Base-by-base conservation (phyloP, 30 jellyfish, hydroid and myxozoan species). In the Aurelia sp. region DNA sequence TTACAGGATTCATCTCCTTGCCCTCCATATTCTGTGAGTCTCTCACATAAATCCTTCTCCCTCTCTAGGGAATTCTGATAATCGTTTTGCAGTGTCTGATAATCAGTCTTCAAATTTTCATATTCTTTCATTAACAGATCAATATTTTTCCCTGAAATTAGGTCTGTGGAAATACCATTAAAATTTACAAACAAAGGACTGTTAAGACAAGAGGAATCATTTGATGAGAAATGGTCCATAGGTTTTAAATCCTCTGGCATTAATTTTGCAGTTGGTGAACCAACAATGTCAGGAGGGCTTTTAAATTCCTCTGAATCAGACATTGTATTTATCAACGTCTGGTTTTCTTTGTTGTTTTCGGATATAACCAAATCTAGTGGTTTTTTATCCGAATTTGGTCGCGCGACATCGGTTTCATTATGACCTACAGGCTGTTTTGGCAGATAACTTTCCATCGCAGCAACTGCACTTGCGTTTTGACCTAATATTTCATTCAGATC, bases 1-100 rank as follows among this genome's bases (percentile, higher is more conserved):
- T 74, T 74, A 64, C 77, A 74, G 18, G 89, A 64, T 27, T 85
- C 94, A 51, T 85, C 94, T 62, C 64, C 94, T 81, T 83, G 85
- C 12, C 92, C 92, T 20, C 86, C 81, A 21, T 83, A 62, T 21
- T 71, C 92, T 51, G 60, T 68, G 18, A 83, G 31, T 30, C 76
- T 83, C 58, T 72, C 84, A 19, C 92, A 83, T 64, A 83, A 47
- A 4, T 33, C 92, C 37, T 69, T 83, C 60, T 83, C 92, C 58
- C 92, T 27, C 30, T 71, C 92, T 41, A 83, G 47, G 0, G 81
- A 71, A 9, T 41, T 71, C 27, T 83, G 78, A 65, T 83, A 83
- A n/a, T 83, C 92, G 15, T 13, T 83, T 62, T 83, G 92, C 50
- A 83, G 52, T 8, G 47, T 72, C 63, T 83, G 86, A 64, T 83